phyloP scores from a whole-genome alignment of 2,888 invertebrate genomes.

The Helicoverpa assulta region DNA sequence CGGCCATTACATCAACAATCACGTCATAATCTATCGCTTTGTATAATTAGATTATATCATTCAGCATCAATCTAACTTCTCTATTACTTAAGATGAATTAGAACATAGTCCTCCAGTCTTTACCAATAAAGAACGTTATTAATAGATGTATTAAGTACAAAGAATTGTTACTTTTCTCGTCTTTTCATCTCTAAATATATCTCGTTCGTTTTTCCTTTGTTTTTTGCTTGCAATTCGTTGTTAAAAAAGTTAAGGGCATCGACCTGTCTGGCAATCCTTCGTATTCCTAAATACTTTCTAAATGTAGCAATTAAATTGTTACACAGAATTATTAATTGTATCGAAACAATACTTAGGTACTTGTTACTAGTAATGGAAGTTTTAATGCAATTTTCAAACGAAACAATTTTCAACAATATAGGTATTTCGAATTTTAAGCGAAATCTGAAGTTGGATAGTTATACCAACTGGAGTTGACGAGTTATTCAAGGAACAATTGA shows the following conservation, averaged over 20 bases:
- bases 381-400: slow-evolving; percentile 49
- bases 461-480: slow-evolving; percentile 14
- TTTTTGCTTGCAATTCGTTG: no score
- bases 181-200: no score
- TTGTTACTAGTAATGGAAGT: slow-evolving; percentile 30
- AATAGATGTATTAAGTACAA: no score
- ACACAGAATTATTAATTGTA: slow-evolving; percentile 35
- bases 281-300: slow-evolving; percentile 41
- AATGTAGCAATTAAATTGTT: slow-evolving; percentile 44
- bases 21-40: slow-evolving; percentile 30
- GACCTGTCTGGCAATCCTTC: slow-evolving; percentile 29
- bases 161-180: no score
- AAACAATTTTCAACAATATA: slow-evolving; percentile 35
- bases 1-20: slow-evolving; percentile 11
- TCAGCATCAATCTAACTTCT: slow-evolving; percentile 27
- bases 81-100: slow-evolving; percentile 63
- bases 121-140: slow-evolving; percentile 24
- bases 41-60: slow-evolving; percentile 26
- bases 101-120: slow-evolving; percentile 55
- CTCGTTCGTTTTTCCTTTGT: no score
- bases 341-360: slow-evolving; percentile 13
- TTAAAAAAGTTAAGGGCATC: neutral
- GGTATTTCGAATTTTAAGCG: slow-evolving; percentile 26
- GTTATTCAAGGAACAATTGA: slow-evolving; percentile 19
- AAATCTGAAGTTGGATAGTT: slow-evolving; percentile 39